Evolutionary conservation across 2,797 vertebrate genomes (phyloP).

Genomic region (Poeciliopsis turneri): DNA sequence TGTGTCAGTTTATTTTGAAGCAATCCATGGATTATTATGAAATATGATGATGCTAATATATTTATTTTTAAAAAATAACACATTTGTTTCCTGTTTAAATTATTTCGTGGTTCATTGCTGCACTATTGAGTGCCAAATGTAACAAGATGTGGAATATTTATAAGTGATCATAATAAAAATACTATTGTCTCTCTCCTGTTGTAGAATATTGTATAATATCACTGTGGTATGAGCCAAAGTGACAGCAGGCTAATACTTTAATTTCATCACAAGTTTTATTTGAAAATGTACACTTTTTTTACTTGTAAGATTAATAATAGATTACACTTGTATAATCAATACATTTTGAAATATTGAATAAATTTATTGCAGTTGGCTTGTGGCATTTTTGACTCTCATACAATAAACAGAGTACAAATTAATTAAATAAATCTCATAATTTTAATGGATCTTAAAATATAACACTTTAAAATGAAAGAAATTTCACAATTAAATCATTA

Average conservation of each 20-base stretch:
- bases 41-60: neutral
- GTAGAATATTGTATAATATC: neutral
- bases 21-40: neutral
- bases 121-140: neutral
- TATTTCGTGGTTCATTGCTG: neutral
- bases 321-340: neutral
- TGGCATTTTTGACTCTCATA: neutral
- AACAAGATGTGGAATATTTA: neutral
- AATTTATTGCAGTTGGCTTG: neutral
- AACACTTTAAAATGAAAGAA: neutral
- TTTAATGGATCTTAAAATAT: neutral
- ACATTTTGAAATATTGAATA: neutral
- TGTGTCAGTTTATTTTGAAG: neutral
- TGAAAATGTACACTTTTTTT: neutral
- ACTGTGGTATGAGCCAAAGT: neutral
- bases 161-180: neutral
- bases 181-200: neutral
- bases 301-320: neutral
- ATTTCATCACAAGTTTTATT: neutral
- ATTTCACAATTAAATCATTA: neutral
- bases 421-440: neutral
- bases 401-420: neutral
- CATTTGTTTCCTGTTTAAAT: neutral
- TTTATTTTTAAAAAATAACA: neutral
- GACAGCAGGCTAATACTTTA: neutral